Percentiles rank a stretch among this genome's conserved stretches.
Conservation (phyloP, 2,888 invertebrate genomes). For the Drosophila falleni region DNA sequence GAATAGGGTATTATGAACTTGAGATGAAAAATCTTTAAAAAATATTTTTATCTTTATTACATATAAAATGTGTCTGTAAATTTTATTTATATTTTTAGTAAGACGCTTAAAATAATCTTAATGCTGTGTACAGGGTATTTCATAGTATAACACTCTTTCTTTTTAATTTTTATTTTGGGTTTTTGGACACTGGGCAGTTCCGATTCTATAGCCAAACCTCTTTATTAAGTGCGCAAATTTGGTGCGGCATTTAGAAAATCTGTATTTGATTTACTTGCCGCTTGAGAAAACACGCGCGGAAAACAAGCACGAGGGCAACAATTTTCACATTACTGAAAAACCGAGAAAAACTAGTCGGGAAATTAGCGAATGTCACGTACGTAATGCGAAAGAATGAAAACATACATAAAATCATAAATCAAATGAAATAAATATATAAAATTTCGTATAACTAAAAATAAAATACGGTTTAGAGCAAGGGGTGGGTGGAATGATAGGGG, state of each 20-base stretch:
- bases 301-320: slow-evolving; percentile 43
- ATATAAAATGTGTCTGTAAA: background rate
- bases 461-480: background rate
- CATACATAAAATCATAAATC: slow-evolving; percentile 56
- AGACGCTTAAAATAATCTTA: background rate
- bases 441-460: slow-evolving; percentile 15
- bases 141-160: background rate
- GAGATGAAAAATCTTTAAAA: background rate
- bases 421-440: slow-evolving; percentile 32
- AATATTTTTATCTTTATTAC: background rate
- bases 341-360: slow-evolving; percentile 27
- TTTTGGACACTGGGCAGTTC: slow-evolving; percentile 29
- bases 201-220: background rate
- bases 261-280: slow-evolving; percentile 47
- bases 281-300: slow-evolving; percentile 28
- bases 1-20: background rate
- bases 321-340: slow-evolving; percentile 12
- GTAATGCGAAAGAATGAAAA: slow-evolving; percentile 31
- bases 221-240: slow-evolving; percentile 3
- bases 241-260: slow-evolving; percentile 25
- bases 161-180: background rate
- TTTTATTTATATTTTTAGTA: background rate
- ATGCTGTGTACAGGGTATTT: background rate
- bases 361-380: slow-evolving; percentile 75
- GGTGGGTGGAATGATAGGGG: background rate